These are phyloP conservation scores for Temnopleurus reevesii DNA, from an alignment of 53 echinoderm and acorn worm genomes.

Conservation along the genomic window DNA sequence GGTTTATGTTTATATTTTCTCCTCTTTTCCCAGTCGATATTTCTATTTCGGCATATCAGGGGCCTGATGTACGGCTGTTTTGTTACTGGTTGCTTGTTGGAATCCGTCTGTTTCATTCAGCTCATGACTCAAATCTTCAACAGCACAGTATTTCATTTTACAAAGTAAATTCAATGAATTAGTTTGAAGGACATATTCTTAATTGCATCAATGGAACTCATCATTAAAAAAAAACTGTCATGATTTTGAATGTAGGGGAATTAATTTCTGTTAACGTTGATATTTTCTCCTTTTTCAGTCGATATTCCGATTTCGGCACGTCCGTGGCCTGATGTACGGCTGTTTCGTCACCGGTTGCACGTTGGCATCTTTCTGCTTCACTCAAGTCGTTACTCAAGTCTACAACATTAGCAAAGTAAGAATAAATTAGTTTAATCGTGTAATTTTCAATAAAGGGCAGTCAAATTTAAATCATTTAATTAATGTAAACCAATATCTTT, in stretches of 20 bases:
- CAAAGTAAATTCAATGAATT: not conserved
- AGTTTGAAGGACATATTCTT: too few relatives aligned
- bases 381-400: conserved; percentile 69
- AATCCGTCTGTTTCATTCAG: not conserved
- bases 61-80: conserved; percentile 9
- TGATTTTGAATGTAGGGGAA: too few relatives aligned
- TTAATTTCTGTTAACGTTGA: too few relatives aligned
- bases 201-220: too few relatives aligned
- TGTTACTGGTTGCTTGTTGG: not conserved
- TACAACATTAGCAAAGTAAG: conserved; percentile 73
- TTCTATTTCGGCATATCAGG: too few relatives aligned
- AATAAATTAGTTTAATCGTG: too few relatives aligned
- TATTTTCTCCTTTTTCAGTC: conserved; percentile 41
- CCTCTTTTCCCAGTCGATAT: not conserved
- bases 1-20: too few relatives aligned
- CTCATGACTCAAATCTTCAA: not conserved
- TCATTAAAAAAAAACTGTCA: too few relatives aligned
- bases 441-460: too few relatives aligned
- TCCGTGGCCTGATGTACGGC: conserved; percentile 74
- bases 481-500: not conserved
- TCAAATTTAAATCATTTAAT: too few relatives aligned
- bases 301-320: conserved; percentile 38
- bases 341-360: conserved; percentile 59
- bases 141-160: not conserved
- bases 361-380: conserved; percentile 62